A percentile compares a stretch with the other conserved stretches of the same genome.
These are phyloP conservation scores for Lucifuga dentata DNA, from an alignment of 2,113 vertebrate species.

Conservation along the genomic window DNA sequence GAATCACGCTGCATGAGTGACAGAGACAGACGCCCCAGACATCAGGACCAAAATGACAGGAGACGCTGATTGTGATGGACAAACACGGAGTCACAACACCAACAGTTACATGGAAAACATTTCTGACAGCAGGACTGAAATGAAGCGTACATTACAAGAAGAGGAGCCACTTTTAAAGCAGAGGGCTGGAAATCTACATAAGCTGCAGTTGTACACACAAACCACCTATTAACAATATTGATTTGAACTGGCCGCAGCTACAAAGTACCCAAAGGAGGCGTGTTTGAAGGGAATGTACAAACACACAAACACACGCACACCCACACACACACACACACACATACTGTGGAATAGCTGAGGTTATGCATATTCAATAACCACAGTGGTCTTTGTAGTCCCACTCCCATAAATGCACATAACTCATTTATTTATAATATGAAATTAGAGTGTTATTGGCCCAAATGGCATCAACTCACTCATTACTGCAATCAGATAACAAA, in stretches of 20 bases:
- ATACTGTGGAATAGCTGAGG: conserved; percentile 39
- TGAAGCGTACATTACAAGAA: conserved; percentile 30
- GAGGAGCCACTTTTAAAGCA: conserved; percentile 42
- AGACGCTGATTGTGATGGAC: conserved; percentile 46
- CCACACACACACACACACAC: conserved; percentile 19
- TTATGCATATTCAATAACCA: conserved; percentile 60
- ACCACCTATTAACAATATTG: conserved; percentile 65
- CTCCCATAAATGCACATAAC: conserved; percentile 45
- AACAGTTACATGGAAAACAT: conserved; percentile 23
- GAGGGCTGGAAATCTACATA: conserved; percentile 48
- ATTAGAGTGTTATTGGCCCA: conserved; percentile 25
- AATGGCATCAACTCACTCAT: conserved; percentile 30
- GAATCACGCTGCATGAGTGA: conserved; percentile 27
- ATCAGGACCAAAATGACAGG: conserved; percentile 1
- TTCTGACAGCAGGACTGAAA: conserved; percentile 14
- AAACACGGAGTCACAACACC: conserved; percentile 49
- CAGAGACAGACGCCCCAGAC: conserved; percentile 45
- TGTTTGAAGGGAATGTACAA: conserved; percentile 53
- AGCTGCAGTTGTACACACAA: conserved; percentile 39
- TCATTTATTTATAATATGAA: conserved; percentile 51
- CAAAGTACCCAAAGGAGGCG: conserved; percentile 58
- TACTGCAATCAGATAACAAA: conserved; percentile 55
- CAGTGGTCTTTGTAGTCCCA: conserved; percentile 34
- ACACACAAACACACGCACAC: conserved; percentile 38
- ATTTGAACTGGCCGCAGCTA: conserved; percentile 54